Evolutionary conservation across 2,797 vertebrate species (phyloP), one percentile per base, ranked within the genome.

Genomic region (Platalea minor): DNA sequence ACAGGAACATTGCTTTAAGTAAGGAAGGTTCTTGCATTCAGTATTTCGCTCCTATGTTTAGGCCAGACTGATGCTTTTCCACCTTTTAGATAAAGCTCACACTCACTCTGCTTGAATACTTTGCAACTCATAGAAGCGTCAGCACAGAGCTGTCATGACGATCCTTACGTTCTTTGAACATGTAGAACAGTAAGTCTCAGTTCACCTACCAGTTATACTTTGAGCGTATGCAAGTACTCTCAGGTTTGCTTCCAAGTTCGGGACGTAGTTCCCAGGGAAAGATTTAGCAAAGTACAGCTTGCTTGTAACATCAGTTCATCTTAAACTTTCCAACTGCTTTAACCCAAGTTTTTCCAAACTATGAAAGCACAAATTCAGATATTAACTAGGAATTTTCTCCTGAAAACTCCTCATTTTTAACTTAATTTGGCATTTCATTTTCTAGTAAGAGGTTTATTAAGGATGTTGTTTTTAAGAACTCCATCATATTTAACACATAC

Each of bases 71-170:
- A 63, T 8, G 17, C 5, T 33, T 76, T 80, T 80, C 46, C 64
- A 74, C 19, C 17, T 82, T 88, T 45, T 45, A 29, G 28, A 48
- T 31, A 41, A 13, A 63, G 53, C 19, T 48, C 53, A 29, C 9
- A n/a, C 28, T 75, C 25, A 48, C 14, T 9, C 54, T 31, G 16
- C 33, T 13, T 33, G 48, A 88, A 35, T n/a, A 48, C 13, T 19
- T 3, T 31, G 29, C 45, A 76, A 28, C 21, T 21, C 53, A 61
- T 0, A 23, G 16, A 86, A 84, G 57, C 2, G 8, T 45, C 20
- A 82, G 43, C 15, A 82, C 16, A 70, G 63, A 69, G 25, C 35
- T 63, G 13, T 70, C 37, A 59, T 1, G 5, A 79, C 0, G 0
- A 87, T 35, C 28, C 28, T 48, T 39, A 75, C 9, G 35, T 33